Base-by-base conservation (phyloP, 2,888 invertebrate species). In the Dysmachus trigonus region DNA sequence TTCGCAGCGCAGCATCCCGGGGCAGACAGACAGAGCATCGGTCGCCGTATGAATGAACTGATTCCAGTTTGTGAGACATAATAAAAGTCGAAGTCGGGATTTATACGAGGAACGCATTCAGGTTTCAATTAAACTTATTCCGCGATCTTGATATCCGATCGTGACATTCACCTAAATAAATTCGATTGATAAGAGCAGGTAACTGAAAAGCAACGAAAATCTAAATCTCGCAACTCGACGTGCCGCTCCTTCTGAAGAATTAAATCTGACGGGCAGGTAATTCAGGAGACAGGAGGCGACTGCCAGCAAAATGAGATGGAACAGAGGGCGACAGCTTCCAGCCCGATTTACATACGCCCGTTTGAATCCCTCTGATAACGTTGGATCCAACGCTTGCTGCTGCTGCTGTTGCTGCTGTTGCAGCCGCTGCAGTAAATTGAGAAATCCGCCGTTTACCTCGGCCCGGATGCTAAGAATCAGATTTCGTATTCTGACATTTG, bases 81-180 rank as follows among this genome's bases (percentile, higher is more conserved):
- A 74, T 85, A 85, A 85, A 85, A 83, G 83, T 85, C 74, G 85
- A 85, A 47, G 51, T n/a, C n/a, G 47, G 85, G 73, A 85, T 85
- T 85, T 85, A 85, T 85, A 41, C 51, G 74, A 53, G 53, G 74
- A n/a, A 72, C 53, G 76, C 85, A 85, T 76, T 85, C 85, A 85
- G 33, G 74, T 53, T 85, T 85, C 85, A 85, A 85, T 85, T 85
- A 85, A 85, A 85, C 85, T 85, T 72, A 84, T 73, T 38, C 73
- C 18, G 53, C 18, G 81, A 81, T 81, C 81, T 81, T 83, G 83
- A 71, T 83, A 72, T 83, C 72, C 41, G 71, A 83, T 53, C 71
- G 41, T 83, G 83, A 41, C 83, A 38, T 72, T 62, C 72, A 41
- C 83, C 83, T 83, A 72, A 83, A 83, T 72, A 83, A 83, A 83